Conservation (phyloP, 2,797 vertebrate species). For the Spatula versicolor region DNA sequence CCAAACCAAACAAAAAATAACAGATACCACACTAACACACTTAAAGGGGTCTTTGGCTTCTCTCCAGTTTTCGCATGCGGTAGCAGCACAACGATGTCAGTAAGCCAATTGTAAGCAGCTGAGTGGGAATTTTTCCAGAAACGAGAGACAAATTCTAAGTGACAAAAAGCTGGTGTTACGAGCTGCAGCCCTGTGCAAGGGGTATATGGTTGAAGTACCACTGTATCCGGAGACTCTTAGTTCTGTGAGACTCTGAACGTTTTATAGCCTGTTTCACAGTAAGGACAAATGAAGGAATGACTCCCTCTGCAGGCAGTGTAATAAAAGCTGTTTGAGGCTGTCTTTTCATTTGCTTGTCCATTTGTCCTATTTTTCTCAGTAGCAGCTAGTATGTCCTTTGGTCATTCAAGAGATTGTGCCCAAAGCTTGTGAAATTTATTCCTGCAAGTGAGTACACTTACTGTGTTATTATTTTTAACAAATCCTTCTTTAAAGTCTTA, state of each 20-base stretch:
- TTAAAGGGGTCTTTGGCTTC: not conserved
- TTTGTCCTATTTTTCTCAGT: not conserved
- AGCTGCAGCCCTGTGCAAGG: not conserved
- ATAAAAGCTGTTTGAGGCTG: not conserved
- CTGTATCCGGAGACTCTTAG: not conserved
- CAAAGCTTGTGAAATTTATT: not conserved
- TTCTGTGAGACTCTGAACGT: not conserved
- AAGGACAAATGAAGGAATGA: not conserved
- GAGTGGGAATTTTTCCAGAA: not conserved
- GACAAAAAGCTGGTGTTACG: not conserved
- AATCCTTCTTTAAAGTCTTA: slow-evolving; percentile 5
- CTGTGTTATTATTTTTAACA: slow-evolving; percentile 1
- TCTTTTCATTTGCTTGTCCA: not conserved
- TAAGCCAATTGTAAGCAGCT: not conserved
- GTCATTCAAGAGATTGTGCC: not conserved
- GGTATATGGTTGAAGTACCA: not conserved
- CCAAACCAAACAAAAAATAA: not conserved
- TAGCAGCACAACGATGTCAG: not conserved
- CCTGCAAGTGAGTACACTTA: not conserved
- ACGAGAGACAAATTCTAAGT: not conserved
- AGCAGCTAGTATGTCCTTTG: not conserved
- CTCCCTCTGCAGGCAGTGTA: not conserved
- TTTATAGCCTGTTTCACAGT: not conserved
- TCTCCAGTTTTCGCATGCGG: not conserved
- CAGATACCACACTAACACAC: not conserved